Conservation (phyloP, 2,797 vertebrate species). For the Brotula barbata region DNA sequence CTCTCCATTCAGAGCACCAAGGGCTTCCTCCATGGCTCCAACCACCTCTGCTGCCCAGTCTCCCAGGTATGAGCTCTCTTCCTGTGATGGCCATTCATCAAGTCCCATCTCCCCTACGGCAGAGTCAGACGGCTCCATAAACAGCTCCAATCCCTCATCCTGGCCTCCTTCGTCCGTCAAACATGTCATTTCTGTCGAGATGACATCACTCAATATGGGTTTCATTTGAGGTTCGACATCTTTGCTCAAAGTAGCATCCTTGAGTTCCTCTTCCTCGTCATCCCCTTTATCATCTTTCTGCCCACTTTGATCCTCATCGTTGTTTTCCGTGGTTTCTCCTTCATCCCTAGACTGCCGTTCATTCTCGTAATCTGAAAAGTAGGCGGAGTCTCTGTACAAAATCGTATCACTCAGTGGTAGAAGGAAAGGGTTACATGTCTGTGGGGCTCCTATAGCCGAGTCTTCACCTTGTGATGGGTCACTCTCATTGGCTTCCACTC, state of each 20-base stretch:
- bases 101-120: conserved; percentile 45
- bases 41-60: conserved; percentile 74
- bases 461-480: conserved; percentile 34
- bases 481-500: conserved; percentile 27
- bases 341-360: conserved; percentile 77
- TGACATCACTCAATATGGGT: background rate
- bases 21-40: conserved; percentile 69
- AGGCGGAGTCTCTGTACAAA: conserved; percentile 93
- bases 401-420: conserved; percentile 81
- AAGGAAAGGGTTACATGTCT: conserved; percentile 73
- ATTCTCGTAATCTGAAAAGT: conserved; percentile 93
- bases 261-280: conserved; percentile 51
- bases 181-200: conserved; percentile 14
- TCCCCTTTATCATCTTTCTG: conserved; percentile 54
- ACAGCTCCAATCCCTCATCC: conserved; percentile 55
- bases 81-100: conserved; percentile 69
- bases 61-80: conserved; percentile 59
- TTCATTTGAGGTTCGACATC: conserved; percentile 47
- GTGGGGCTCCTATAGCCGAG: conserved; percentile 46
- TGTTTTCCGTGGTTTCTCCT: conserved; percentile 54
- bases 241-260: conserved; percentile 33
- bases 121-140: conserved; percentile 40
- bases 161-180: conserved; percentile 46
- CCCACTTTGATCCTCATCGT: conserved; percentile 13
- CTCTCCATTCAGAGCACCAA: conserved; percentile 66